Percentiles rank a stretch among this genome's conserved stretches.
phyloP scores from a whole-genome alignment of 2,888 invertebrate species.

The Phengaris arion region DNA sequence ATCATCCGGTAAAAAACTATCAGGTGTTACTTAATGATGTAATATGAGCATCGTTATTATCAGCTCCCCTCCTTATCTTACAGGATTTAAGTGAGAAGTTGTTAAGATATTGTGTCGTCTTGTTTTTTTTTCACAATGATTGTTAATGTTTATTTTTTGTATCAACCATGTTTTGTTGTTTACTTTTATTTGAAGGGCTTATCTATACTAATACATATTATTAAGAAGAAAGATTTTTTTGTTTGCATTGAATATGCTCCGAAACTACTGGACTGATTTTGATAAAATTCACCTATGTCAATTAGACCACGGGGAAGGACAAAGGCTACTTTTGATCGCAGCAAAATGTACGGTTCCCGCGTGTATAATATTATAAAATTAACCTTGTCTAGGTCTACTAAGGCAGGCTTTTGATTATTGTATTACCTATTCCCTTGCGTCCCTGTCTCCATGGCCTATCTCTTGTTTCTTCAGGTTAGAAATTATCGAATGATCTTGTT shows the following conservation, averaged over 20 bases:
- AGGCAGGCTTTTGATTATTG: not conserved
- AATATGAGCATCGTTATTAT: slow-evolving; percentile 4
- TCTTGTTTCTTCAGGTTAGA: not conserved
- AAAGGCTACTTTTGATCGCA: too few relatives aligned
- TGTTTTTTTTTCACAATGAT: not conserved
- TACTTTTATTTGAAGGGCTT: not conserved
- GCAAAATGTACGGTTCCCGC: too few relatives aligned
- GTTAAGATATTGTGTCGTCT: not conserved
- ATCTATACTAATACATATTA: too few relatives aligned
- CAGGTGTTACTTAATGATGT: slow-evolving; percentile 38
- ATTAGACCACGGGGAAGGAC: too few relatives aligned
- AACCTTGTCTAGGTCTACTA: too few relatives aligned
- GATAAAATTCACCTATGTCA: too few relatives aligned
- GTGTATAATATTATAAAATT: too few relatives aligned
- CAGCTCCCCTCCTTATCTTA: not conserved
- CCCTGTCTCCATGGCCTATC: not conserved
- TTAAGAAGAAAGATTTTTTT: too few relatives aligned
- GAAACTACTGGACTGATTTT: too few relatives aligned
- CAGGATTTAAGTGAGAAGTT: not conserved
- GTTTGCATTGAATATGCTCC: too few relatives aligned
- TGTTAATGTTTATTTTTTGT: not conserved
- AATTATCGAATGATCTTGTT: slow-evolving; percentile 10
- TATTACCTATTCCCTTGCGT: too few relatives aligned
- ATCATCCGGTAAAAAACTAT: slow-evolving; percentile 61
- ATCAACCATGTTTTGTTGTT: not conserved